These are phyloP conservation scores for Lasioglossum zephyrum DNA, from an alignment of 2,888 invertebrate genomes.

Conservation along the genomic window DNA sequence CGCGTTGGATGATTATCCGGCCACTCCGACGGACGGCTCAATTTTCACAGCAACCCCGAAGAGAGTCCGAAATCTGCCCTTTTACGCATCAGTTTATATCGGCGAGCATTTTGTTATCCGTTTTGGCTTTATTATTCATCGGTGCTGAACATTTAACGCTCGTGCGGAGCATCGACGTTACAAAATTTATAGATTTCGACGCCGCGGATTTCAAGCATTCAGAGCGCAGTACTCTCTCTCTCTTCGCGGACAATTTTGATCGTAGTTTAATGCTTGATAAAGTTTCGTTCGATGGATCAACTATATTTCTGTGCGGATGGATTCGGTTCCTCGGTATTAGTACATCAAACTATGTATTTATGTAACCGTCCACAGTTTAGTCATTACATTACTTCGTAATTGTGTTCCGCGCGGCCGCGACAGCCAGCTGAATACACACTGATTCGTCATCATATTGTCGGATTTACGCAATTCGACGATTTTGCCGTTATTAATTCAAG, in stretches of 20 bases:
- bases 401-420: neutral
- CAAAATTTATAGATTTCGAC: neutral
- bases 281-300: neutral
- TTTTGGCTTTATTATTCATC: neutral
- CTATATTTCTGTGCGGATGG: neutral
- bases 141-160: neutral
- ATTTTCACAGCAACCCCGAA: neutral
- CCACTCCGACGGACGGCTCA: neutral
- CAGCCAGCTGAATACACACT: neutral
- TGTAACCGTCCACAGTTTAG: neutral
- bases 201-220: neutral
- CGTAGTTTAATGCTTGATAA: neutral
- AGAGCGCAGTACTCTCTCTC: neutral
- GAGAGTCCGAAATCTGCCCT: neutral
- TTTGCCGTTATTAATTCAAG: neutral
- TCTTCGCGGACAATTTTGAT: neutral
- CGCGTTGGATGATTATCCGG: neutral
- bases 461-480: neutral
- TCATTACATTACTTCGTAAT: conserved; percentile 9
- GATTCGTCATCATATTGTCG: neutral
- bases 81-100: neutral
- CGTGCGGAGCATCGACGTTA: neutral
- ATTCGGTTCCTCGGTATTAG: neutral
- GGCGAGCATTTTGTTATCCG: neutral
- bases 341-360: neutral